These are phyloP conservation scores for Numenius phaeopus DNA, from an alignment of 2,797 vertebrate genomes.

Conservation along the genomic window DNA sequence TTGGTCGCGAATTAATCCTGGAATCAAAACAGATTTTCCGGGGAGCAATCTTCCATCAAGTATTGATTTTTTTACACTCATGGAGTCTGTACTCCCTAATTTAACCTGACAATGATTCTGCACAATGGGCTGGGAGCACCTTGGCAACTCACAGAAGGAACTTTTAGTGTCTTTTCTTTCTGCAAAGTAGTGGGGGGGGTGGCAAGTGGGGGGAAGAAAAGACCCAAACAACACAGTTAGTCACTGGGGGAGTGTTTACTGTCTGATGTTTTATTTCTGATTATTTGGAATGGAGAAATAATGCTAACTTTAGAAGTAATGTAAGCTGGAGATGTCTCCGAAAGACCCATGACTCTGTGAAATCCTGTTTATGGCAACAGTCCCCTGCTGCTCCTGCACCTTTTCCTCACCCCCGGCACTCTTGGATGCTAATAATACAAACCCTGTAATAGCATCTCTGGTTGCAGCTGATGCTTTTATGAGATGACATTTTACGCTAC, in stretches of 20 bases:
- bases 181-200: conserved; percentile 65
- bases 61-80: conserved; percentile 99
- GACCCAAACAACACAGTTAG: conserved; percentile 60
- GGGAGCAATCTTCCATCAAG: conserved; percentile 99
- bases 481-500: conserved; percentile 38
- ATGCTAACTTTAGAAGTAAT: conserved; percentile 76
- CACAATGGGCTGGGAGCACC: conserved; percentile 99
- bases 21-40: conserved; percentile 99
- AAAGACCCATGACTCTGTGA: conserved; percentile 64
- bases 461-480: conserved; percentile 61
- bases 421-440: conserved; percentile 68
- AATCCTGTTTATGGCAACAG: conserved; percentile 70
- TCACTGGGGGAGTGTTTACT: conserved; percentile 69
- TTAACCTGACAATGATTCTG: conserved; percentile 99
- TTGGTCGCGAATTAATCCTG: conserved; percentile 99
- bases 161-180: conserved; percentile 89
- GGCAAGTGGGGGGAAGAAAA: conserved; percentile 37
- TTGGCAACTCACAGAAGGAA: conserved; percentile 95
- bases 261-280: conserved; percentile 76
- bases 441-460: conserved; percentile 64
- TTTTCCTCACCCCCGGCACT: conserved; percentile 22
- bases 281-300: conserved; percentile 74
- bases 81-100: conserved; percentile 99
- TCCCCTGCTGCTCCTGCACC: conserved; percentile 47
- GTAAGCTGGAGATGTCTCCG: conserved; percentile 15